Evolutionary conservation across 2,113 vertebrate species (phyloP).

Genomic region (Alectura lathami): DNA sequence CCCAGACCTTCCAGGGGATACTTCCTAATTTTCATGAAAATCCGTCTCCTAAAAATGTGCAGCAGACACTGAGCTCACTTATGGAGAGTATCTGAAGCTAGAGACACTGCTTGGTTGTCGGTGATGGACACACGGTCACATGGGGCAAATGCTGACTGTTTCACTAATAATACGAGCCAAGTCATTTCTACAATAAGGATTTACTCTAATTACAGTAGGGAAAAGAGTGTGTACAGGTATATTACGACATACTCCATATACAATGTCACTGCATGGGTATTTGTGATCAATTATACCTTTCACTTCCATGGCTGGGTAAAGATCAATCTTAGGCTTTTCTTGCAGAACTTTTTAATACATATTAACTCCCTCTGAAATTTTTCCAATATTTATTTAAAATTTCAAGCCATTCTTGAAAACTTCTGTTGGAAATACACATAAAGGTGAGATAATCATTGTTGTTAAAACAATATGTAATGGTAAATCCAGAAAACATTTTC

Average conservation of each 20-base stretch:
- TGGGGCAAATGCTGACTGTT: not conserved
- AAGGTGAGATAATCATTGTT: slow-evolving; percentile 6
- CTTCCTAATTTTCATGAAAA: not conserved
- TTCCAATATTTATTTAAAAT: not conserved
- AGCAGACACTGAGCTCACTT: not conserved
- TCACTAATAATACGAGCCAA: not conserved
- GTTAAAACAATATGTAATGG: slow-evolving; percentile 30
- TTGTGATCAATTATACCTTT: not conserved
- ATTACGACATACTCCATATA: not conserved
- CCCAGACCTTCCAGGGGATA: not conserved
- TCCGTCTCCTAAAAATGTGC: not conserved
- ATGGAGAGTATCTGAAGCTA: not conserved
- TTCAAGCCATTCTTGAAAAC: slow-evolving; percentile 10
- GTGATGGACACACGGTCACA: not conserved
- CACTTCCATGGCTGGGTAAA: fast-evolving
- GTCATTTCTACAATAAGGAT: not conserved
- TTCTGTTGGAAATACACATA: not conserved
- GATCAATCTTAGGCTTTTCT: not conserved
- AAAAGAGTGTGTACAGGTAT: not conserved
- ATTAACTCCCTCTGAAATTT: not conserved
- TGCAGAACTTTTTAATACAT: not conserved
- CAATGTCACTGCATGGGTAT: not conserved
- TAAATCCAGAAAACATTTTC: slow-evolving; percentile 21
- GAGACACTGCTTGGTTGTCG: not conserved
- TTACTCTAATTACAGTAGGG: not conserved